These are phyloP conservation scores for Gobio gobio DNA, from an alignment of 2,113 vertebrate species.

Conservation along the genomic window DNA sequence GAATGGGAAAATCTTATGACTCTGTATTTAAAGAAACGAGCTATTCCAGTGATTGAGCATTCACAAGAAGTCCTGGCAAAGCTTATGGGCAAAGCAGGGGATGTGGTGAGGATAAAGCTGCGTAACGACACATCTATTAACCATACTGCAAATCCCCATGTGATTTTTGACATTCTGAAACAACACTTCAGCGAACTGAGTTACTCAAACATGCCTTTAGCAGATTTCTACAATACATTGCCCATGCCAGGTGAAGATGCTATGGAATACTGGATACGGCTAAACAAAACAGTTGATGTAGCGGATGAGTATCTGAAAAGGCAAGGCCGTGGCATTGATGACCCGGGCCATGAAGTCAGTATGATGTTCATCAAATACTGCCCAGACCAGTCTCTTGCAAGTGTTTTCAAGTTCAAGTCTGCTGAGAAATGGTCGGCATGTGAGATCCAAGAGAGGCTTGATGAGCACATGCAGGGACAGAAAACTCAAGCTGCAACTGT, in stretches of 20 bases:
- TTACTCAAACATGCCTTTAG: slow-evolving; percentile 20
- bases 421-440: slow-evolving; percentile 57
- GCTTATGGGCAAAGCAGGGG: slow-evolving; percentile 1
- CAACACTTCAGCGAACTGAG: slow-evolving; percentile 38
- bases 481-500: no score
- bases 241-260: not conserved
- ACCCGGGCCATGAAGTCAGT: slow-evolving; percentile 18
- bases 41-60: slow-evolving; percentile 22
- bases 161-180: slow-evolving; percentile 20
- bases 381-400: slow-evolving; percentile 47
- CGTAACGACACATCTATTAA: slow-evolving; percentile 6
- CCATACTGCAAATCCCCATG: slow-evolving; percentile 12
- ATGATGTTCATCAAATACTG: slow-evolving; percentile 28
- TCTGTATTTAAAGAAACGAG: slow-evolving; percentile 43
- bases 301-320: slow-evolving; percentile 18
- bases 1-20: slow-evolving; percentile 53
- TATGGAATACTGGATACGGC: slow-evolving; percentile 24
- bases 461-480: no score
- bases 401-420: slow-evolving; percentile 54
- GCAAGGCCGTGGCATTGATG: not conserved
- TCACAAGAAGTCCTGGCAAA: slow-evolving; percentile 31
- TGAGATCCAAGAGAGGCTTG: slow-evolving; percentile 32
- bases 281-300: slow-evolving; percentile 23
- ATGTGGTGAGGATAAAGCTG: slow-evolving; percentile 23
- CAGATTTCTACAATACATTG: slow-evolving; percentile 30